A percentile compares a stretch with the other conserved stretches of the same genome.
phyloP scores from a whole-genome alignment of 2,888 invertebrate genomes.

The Punctoribates punctum region DNA sequence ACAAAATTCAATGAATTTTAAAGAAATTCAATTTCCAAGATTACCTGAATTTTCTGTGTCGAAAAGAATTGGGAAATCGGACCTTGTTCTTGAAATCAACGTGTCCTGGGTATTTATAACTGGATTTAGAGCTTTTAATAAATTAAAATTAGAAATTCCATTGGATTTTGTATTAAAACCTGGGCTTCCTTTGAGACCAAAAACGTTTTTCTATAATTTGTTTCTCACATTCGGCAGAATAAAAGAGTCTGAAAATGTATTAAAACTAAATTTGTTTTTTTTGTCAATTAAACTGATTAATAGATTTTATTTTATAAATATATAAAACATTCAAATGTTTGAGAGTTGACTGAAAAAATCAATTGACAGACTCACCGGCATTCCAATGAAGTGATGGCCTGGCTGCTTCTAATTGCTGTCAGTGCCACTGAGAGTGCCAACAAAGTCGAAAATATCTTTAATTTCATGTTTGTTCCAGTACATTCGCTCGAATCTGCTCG shows the following conservation, averaged over 20 bases:
- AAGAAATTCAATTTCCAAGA: not conserved
- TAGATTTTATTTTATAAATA: not conserved
- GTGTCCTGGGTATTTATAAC: not conserved
- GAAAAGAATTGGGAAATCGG: not conserved
- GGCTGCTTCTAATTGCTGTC: no score
- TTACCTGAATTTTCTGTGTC: slow-evolving; percentile 19
- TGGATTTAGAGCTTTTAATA: not conserved
- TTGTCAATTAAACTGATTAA: not conserved
- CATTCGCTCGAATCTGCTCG: no score
- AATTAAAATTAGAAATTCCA: not conserved
- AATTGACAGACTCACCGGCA: no score
- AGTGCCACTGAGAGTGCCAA: no score
- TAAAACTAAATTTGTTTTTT: not conserved
- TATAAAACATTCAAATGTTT: not conserved
- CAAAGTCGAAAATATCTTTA: no score
- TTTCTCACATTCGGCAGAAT: not conserved
- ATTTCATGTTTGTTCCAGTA: no score
- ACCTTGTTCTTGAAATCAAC: not conserved
- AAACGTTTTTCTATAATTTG: not conserved
- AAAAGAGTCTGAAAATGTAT: not conserved
- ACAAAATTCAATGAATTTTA: not conserved
- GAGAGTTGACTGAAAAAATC: no score
- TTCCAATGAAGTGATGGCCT: no score
- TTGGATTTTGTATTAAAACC: not conserved
- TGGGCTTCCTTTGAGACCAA: slow-evolving; percentile 15